Base-by-base conservation (phyloP, 2,888 invertebrate genomes). In the Heterodera filipjevi region DNA sequence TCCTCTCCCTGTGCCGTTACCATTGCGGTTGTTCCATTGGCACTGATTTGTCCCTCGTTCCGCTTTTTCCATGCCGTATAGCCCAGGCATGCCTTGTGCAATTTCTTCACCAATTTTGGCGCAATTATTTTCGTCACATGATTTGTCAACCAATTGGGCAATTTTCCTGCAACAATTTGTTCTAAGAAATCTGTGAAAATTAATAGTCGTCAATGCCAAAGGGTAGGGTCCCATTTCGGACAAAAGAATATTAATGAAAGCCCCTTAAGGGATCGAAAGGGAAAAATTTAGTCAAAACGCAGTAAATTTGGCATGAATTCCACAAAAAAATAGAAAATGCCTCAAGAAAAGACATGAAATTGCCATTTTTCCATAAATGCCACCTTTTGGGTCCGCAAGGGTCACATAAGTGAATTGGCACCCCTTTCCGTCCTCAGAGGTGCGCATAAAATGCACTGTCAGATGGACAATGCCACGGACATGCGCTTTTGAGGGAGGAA, bases 71-170 rank as follows among this genome's bases (percentile, higher is more conserved):
- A 95, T 22, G 91, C 91, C 16, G 93, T 92, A 90, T 96, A 96
- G 39, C 93, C 93, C n/a, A 93, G 91, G 19, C 90, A 93, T 0
- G 95, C 95, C 84, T 94, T 93, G 83, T 93, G 93, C 79, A 95
- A 90, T 88, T 94, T 93, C 87, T 93, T 93, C 1, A 95, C 93
- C 88, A 95, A 92, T 89, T 94, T 94, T 1, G 95, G 95, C 0
- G 95, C 95, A 86, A 95, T 92, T 87, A 94, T 94, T 82, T 94
- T 94, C 49, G 95, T 94, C 19, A 94, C 91, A 90, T 93, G 94
- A 91, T 96, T 95, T 70, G 95, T 94, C 79, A 95, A 91, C 95
- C 95, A 95, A 12, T 93, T 93, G 1, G 95, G 95, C 78, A 95
- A 91, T 78, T 87, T 88, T 32, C 89, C 89, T 87, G 76, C 33